Base-by-base conservation (phyloP, 2,797 vertebrate species). In the Coranthus polyacanthus region DNA sequence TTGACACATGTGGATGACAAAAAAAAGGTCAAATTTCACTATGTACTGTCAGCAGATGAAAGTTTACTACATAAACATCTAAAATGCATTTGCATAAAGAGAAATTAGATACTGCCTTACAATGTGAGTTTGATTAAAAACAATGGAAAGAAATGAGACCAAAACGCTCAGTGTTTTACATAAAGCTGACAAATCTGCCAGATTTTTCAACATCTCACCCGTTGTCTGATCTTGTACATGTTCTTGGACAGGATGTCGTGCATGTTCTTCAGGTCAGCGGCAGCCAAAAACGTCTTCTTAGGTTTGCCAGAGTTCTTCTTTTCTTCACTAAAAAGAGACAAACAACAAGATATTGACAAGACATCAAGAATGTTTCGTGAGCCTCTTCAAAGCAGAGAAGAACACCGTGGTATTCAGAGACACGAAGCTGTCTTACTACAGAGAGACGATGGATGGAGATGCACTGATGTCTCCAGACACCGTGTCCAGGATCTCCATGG, bases 201-300 rank as follows among this genome's bases (percentile, higher is more conserved):
- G 1, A 72, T 18, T 16, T 12, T 5, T 52, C 18, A 2, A 32
- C 2, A 13, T 61, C 96, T 96, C 82, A 99, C 97, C 92, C 94
- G 87, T 59, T 98, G 95, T 22, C 97, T 94, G 88, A 97, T 99
- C 85, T 95, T 96, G 89, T 99, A 99, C 92, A 99, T 97, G 91
- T 98, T 99, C 90, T 97, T 97, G 58, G 96, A 95, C 84, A 99
- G 68, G 82, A 99, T 93, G 53, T 98, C 94, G 44, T 96, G 92
- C 93, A 99, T 97, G 78, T 94, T 94, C 90, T 75, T 95, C 88
- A 97, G 91, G 88, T 97, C 96, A 10, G 82, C n/a, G n/a, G n/a
- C 72, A 41, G 95, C 85, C 45, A 93, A 72, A 75, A 95, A 92
- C 5, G 84, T 95, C 82, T 85, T 95, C 79, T 92, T 95, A 41